Evolutionary conservation across 2,113 vertebrate species (phyloP), one percentile per base, ranked within the genome.

Genomic region (Scortum barcoo): DNA sequence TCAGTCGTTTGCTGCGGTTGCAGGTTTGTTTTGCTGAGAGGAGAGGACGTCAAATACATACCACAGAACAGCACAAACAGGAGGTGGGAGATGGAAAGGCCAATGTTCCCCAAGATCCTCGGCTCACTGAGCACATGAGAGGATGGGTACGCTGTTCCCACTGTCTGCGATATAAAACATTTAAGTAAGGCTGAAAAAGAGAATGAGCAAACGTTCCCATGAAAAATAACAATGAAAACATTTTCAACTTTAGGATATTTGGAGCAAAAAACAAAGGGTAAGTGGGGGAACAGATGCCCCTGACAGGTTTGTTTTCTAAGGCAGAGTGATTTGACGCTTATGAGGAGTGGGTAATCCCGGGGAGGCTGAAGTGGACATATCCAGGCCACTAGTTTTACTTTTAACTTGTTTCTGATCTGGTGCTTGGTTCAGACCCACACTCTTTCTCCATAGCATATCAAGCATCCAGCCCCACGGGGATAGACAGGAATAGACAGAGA

Each of bases 1-100:
- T n/a, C 62, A 73, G 50, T 53, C 53, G 81, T 82, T 81, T 92
- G 92, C 93, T 92, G 92, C 56, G 77, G 84, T 72, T 89, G 91
- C 90, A 93, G 81, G 62, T 93, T 91, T 92, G 67, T 65, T 89
- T 72, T 72, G 70, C 81, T 54, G 75, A 83, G 81, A 78, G 53
- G 12, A 83, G 81, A 81, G 77, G 24, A 71, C 80, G 87, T 85
- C 76, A 87, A 67, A 83, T 20, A 48, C n/a, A n/a, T 40, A 80
- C 19, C 22, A 24, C 20, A 36, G 73, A 56, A 46, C 7, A 17
- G 62, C 63, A 72, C 72, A 74, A 60, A 74, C 30, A 72, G 48
- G 53, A 78, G 50, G 51, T 7, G 77, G 28, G 74, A 70, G 63
- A 89, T 5, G 53, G 44, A 61, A 65, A 46, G 48, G 50, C 4